Evolutionary conservation across 2,888 invertebrate genomes (phyloP).

Genomic region (Clivina fossor): DNA sequence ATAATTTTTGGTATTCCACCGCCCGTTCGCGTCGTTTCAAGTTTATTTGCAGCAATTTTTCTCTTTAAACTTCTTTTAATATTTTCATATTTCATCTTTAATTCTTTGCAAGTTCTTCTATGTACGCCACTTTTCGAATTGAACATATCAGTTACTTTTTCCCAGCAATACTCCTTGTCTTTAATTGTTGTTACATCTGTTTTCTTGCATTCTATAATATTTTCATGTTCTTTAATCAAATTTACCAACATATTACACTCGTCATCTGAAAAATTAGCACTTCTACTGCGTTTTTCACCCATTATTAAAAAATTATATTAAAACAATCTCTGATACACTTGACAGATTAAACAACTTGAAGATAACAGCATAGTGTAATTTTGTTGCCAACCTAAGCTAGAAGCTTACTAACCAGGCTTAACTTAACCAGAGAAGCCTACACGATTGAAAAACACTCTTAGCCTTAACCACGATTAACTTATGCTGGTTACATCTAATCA

Average conservation of each 20-base stretch:
- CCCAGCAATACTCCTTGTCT: neutral
- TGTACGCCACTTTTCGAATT: constrained; percentile 2
- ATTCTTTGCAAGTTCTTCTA: constrained; percentile 6
- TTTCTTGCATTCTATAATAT: neutral
- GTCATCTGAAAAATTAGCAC: neutral
- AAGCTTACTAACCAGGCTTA: too few species aligned
- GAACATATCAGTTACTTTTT: neutral
- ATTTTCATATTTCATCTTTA: constrained; percentile 1
- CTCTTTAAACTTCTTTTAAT: neutral
- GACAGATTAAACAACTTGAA: too few species aligned
- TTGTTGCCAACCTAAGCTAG: too few species aligned
- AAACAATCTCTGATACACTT: too few species aligned
- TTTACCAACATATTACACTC: neutral
- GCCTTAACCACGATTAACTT: too few species aligned
- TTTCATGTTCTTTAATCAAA: neutral
- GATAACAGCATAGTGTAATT: too few species aligned
- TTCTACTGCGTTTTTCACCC: neutral
- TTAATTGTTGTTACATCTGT: neutral
- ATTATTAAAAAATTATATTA: neutral
- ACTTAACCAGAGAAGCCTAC: too few species aligned
- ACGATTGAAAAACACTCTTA: too few species aligned
- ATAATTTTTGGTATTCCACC: neutral
- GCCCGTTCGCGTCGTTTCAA: neutral
- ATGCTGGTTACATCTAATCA: too few species aligned
- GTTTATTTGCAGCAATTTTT: constrained; percentile 5